Evolutionary conservation across 2,113 vertebrate species (phyloP).

Genomic region (Anthoscopus minutus): DNA sequence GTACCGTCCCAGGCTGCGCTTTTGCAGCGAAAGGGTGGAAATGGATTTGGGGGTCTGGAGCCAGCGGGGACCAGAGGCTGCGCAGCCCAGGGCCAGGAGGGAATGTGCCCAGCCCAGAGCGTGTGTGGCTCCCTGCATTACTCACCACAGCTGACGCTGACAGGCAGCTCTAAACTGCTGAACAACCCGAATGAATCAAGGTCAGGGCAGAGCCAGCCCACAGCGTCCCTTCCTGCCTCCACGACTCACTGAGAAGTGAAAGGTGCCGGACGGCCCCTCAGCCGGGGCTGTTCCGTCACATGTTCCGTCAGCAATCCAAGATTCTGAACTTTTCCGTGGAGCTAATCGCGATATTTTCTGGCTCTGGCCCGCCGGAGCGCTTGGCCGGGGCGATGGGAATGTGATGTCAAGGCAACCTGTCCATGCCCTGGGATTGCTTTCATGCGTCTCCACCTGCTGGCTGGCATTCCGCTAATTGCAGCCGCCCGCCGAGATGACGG

Average conservation of each 20-base stretch:
- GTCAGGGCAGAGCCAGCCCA: constrained; percentile 27
- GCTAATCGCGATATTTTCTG: not conserved
- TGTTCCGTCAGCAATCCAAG: not conserved
- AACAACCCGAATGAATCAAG: constrained; percentile 8
- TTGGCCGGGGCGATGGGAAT: constrained; percentile 39
- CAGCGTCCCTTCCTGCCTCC: not conserved
- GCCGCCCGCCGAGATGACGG: not conserved
- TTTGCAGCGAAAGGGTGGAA: not conserved
- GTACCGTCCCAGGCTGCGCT: not conserved
- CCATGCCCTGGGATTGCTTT: constrained; percentile 44
- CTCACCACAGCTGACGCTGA: constrained; percentile 12
- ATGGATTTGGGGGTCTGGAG: not conserved
- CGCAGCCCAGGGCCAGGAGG: not conserved
- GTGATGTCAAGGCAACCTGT: not conserved
- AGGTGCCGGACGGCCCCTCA: not conserved
- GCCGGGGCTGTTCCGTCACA: not conserved
- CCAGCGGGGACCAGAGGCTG: not conserved
- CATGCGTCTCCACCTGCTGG: constrained; percentile 69
- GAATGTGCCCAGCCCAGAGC: not conserved
- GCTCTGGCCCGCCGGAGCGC: not conserved
- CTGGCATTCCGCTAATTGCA: constrained; percentile 38
- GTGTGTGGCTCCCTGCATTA: constrained; percentile 8
- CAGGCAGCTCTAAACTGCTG: constrained; percentile 4
- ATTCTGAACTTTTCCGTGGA: not conserved
- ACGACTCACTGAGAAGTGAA: not conserved